Conservation (phyloP, 2,888 invertebrate genomes). For the Scaptomyza tumidula region DNA sequence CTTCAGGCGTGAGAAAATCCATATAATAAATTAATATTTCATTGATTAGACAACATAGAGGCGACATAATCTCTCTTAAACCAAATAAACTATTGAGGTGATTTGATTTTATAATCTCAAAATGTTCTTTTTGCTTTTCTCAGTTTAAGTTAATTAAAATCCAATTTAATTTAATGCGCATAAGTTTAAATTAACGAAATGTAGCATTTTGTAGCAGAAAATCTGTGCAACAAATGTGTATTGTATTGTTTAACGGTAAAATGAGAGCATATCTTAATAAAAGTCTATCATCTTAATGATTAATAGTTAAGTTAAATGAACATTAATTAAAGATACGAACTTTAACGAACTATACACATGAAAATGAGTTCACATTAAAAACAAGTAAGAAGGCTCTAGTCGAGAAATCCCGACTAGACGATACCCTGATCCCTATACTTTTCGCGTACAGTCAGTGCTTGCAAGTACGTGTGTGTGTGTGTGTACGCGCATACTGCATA, state of each 20-base stretch:
- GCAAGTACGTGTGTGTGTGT: too few relatives aligned
- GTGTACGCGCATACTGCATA: too few relatives aligned
- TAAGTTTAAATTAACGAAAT: neutral
- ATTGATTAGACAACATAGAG: neutral
- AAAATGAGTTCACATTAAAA: neutral
- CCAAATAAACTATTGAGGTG: too few relatives aligned
- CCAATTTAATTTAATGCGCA: neutral
- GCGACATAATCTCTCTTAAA: neutral
- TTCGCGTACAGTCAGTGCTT: too few relatives aligned
- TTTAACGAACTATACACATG: neutral
- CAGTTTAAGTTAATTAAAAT: neutral
- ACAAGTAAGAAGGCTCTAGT: too few relatives aligned
- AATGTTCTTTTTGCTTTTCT: neutral
- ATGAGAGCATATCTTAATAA: neutral
- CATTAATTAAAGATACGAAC: too few relatives aligned
- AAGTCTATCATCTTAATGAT: too few relatives aligned
- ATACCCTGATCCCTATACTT: too few relatives aligned
- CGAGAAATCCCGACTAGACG: too few relatives aligned
- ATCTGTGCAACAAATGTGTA: neutral
- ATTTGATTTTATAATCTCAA: neutral
- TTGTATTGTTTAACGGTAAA: neutral
- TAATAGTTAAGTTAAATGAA: too few relatives aligned
- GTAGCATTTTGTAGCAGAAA: too few relatives aligned
- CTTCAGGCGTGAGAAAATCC: neutral
- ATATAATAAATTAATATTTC: neutral